phyloP scores from a whole-genome alignment of 2,888 invertebrate species.

The Hedya salicella region DNA sequence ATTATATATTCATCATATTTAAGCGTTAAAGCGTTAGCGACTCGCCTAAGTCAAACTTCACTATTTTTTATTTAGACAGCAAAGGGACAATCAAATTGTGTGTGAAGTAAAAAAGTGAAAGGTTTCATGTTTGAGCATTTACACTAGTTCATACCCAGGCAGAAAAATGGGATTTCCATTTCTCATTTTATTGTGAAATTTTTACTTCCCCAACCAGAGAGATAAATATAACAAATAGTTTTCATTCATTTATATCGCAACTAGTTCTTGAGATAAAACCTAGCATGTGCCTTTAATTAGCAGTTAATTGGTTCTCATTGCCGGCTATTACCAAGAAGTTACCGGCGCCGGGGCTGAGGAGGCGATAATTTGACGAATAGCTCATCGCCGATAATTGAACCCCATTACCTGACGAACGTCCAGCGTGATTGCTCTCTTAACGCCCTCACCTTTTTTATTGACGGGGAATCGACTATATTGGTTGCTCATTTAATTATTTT shows the following conservation, averaged over 20 bases:
- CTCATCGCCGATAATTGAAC: slow-evolving; percentile 28
- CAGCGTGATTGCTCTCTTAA: slow-evolving; percentile 36
- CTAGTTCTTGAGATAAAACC: background rate
- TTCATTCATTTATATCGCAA: background rate
- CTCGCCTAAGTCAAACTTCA: no score
- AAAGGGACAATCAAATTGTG: no score
- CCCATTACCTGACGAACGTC: slow-evolving; percentile 35
- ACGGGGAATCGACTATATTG: slow-evolving; percentile 31
- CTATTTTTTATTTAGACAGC: no score
- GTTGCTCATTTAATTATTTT: slow-evolving; percentile 39
- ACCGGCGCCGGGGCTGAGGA: background rate
- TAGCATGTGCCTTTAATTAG: background rate
- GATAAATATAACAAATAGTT: no score
- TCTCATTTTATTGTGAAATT: no score
- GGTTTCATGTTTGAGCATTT: no score
- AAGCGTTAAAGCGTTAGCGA: no score
- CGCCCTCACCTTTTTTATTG: slow-evolving; percentile 36
- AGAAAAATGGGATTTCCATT: no score
- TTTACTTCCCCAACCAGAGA: no score
- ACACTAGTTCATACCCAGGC: no score
- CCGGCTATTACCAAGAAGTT: slow-evolving; percentile 1
- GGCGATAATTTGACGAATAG: slow-evolving; percentile 37
- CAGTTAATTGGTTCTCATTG: background rate
- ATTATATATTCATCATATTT: no score
- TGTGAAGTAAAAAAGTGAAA: no score